phyloP scores from a whole-genome alignment of 2,888 invertebrate genomes.

The Arctia plantaginis region DNA sequence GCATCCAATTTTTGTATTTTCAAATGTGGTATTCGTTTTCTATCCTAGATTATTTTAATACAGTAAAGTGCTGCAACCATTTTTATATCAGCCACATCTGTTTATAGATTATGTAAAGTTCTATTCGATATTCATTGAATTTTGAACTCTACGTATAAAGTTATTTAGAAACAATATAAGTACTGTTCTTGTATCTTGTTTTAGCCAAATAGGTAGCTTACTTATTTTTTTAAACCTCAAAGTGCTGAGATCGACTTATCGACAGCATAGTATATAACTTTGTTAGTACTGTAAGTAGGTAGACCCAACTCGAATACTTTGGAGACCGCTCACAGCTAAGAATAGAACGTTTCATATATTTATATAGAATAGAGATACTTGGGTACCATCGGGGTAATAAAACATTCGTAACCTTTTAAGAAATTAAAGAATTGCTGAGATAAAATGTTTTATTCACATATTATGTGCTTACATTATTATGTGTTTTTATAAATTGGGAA shows the following conservation, averaged over 20 bases:
- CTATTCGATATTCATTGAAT: neutral
- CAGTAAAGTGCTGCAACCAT: constrained; percentile 51
- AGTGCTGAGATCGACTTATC: neutral
- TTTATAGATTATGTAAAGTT: constrained; percentile 9
- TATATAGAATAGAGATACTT: neutral
- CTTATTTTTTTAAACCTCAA: neutral
- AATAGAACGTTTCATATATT: neutral
- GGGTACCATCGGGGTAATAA: neutral
- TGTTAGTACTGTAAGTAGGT: neutral
- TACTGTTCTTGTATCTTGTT: neutral
- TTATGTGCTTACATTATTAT: constrained; percentile 16
- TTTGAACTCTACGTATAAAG: neutral
- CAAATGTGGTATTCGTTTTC: constrained; percentile 26
- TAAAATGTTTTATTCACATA: constrained; percentile 36
- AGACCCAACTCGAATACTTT: neutral
- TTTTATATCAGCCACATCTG: constrained; percentile 32
- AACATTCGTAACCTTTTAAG: neutral
- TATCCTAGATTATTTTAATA: constrained; percentile 54
- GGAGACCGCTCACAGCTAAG: neutral
- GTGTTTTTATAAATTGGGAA: constrained; percentile 51
- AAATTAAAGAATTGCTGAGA: constrained; percentile 34
- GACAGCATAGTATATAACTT: neutral
- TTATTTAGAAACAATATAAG: neutral
- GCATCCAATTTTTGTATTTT: constrained; percentile 34
- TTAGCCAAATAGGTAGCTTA: neutral